Evolutionary conservation across 37 sponge, comb jelly and placozoan species (phyloP).

Genomic region (Agelas oroides): DNA sequence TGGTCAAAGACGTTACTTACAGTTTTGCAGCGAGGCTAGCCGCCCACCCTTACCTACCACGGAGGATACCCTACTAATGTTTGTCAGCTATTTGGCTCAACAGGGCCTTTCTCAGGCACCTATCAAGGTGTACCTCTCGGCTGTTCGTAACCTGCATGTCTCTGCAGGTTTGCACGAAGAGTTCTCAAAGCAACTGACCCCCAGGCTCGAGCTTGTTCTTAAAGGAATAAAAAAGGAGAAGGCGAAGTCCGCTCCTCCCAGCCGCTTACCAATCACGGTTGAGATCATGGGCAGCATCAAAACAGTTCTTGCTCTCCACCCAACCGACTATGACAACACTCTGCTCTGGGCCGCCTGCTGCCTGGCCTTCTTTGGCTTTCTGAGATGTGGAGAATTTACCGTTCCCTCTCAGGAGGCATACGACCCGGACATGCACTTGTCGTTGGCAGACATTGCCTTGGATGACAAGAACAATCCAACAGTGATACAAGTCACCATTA

Average conservation of each 20-base stretch:
- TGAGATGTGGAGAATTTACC: slow-evolving; percentile 17
- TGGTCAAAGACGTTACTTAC: slow-evolving; percentile 26
- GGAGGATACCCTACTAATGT: slow-evolving; percentile 5
- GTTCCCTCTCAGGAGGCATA: neutral
- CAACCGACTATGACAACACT: neutral
- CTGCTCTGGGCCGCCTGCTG: slow-evolving; percentile 43
- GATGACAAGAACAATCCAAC: neutral
- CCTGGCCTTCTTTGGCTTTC: slow-evolving; percentile 19
- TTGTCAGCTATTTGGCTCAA: neutral
- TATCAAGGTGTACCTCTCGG: slow-evolving; percentile 43
- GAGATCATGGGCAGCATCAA: neutral
- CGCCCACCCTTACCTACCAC: neutral
- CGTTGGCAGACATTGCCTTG: neutral
- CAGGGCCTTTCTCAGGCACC: neutral
- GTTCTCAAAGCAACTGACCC: neutral
- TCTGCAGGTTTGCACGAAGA: neutral
- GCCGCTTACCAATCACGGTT: slow-evolving; percentile 39
- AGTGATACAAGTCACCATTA: neutral
- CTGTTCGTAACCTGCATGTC: slow-evolving; percentile 31
- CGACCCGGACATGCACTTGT: slow-evolving; percentile 2
- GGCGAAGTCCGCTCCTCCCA: neutral
- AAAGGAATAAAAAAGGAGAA: slow-evolving; percentile 17
- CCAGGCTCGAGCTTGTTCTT: slow-evolving; percentile 32
- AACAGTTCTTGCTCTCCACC: neutral
- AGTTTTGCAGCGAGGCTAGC: slow-evolving; percentile 21